Evolutionary conservation across 2,888 invertebrate species (phyloP), one percentile per base, ranked within the genome.

Genomic region (Aspidapion aeneum): DNA sequence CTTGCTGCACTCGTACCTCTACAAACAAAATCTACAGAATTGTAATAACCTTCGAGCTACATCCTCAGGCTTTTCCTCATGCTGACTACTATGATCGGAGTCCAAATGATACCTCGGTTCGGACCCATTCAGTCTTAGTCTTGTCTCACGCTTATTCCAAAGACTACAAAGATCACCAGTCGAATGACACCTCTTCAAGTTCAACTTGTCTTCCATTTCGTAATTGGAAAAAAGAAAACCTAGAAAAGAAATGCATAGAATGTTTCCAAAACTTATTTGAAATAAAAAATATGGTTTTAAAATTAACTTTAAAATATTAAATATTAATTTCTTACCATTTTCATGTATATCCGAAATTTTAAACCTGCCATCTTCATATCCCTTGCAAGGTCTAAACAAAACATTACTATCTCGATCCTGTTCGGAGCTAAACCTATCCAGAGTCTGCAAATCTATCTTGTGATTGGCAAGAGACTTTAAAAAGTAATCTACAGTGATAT

Each of bases 311-410:
- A 12, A 55, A 48, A 3, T 18, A 60, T 35, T 20, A 3, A 16
- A 59, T 12, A 19, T 61, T 60, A 49, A 67, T 61, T 12, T 3
- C 62, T 54, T 63, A 59, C 82, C 82, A 60, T 81, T 81, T 69
- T 83, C 82, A 66, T 84, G 84, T 21, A 84, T 80, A 68, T 84
- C 84, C 1, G 83, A 82, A 62, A 83, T 83, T 71, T 82, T 80
- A 71, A 84, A 84, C 19, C 82, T 74, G 0, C 84, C 84, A 70
- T 83, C 83, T 71, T 82, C 82, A 60, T 80, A 80, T 18, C 79
- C 80, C 63, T 77, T 79, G 67, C 79, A 78, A 1, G 80, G 78
- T 59, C 78, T 74, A 63, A 80, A 80, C 18, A 78, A 76, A 59
- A 77, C 74, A 50, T 80, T 79, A 64, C 76, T 72, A 9, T 75